Evolutionary conservation across 2,888 invertebrate species (phyloP), one percentile per base, ranked within the genome.

Genomic region (Lithophane semibrunnea): DNA sequence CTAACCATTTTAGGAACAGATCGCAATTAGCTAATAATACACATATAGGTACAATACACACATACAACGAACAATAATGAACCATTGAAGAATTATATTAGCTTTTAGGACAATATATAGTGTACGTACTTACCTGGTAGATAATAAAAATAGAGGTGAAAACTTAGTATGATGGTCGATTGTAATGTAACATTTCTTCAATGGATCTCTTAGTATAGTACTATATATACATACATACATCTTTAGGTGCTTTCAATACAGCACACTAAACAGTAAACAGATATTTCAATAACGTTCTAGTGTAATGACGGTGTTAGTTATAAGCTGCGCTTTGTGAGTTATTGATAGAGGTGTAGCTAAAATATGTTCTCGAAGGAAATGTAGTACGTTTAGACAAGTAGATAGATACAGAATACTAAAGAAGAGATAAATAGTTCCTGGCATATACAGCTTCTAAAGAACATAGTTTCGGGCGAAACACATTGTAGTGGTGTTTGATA

Each of bases 1-100:
- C 93, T 92, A 93, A 94, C 94, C 96, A 96, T 96, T 96, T 96
- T 92, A 96, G 96, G 91, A 96, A 96, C 96, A 96, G 96, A 96
- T 96, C 96, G 96, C 96, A 96, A 96, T 95, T 92, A 92, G 88
- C 85, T 89, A 89, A 75, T 73, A 76, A 83, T 83, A 88, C 85
- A 88, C 88, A 88, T 82, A 86, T 86, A 88, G 87, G 90, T 92
- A 90, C 89, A 90, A 90, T 90, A 91, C 89, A 93, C 90, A 93
- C 89, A 92, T 90, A 93, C 89, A 92, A 90, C 79, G 77, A 83
- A 86, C 73, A 85, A 64, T 76, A 84, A 84, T 73, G 80, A 88
- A 87, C 89, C 85, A 88, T 86, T 89, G 88, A 91, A 89, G 88
- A 88, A 81, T 72, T 58, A 54, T 74, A 18, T 21, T n/a, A 67